phyloP scores from a whole-genome alignment of 2,113 vertebrate genomes.

The Caranx ignobilis region DNA sequence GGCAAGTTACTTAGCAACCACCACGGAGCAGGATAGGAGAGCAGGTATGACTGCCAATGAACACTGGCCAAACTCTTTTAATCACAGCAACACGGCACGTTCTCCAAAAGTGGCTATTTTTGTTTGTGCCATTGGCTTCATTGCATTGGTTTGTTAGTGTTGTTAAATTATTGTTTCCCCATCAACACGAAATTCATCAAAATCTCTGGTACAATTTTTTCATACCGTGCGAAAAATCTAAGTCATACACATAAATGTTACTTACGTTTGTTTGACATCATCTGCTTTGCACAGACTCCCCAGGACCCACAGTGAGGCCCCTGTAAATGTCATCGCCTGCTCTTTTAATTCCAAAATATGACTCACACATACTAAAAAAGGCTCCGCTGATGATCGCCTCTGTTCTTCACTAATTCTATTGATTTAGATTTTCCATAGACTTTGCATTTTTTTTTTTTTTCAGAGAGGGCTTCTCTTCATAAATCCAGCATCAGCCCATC shows the following conservation, averaged over 20 bases:
- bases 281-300: constrained; percentile 28
- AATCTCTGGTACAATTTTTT: background rate
- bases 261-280: constrained; percentile 3
- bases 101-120: constrained; percentile 50
- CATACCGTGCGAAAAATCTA: too few relatives aligned
- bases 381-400: background rate
- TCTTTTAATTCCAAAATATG: constrained; percentile 27
- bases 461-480: background rate
- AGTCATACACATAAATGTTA: background rate
- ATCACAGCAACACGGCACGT: constrained; percentile 41
- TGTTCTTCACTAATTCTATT: background rate
- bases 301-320: constrained; percentile 1
- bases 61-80: constrained; percentile 55
- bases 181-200: background rate
- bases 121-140: background rate
- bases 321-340: constrained; percentile 34
- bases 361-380: background rate
- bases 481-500: background rate
- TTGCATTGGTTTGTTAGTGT: background rate
- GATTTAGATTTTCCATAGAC: background rate
- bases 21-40: constrained; percentile 54
- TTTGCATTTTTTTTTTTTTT: background rate
- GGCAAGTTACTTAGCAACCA: constrained; percentile 79
- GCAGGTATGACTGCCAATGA: constrained; percentile 58
- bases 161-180: background rate